Percentiles rank a stretch among this genome's conserved stretches.
Evolutionary conservation across 2,888 invertebrate genomes (phyloP).

Genomic region (Rhagophthalmus giganteus): DNA sequence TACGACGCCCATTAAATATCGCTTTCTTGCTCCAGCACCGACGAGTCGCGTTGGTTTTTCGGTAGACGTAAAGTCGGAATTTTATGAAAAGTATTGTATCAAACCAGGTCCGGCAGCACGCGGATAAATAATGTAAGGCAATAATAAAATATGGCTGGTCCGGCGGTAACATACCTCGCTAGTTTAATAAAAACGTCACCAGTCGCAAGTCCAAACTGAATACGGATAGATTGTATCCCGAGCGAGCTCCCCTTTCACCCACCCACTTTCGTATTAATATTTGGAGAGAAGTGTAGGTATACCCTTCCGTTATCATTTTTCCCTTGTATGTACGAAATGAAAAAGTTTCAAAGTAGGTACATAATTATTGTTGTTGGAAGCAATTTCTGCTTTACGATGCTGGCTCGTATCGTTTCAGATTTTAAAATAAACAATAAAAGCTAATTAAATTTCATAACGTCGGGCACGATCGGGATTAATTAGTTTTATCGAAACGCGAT

Average conservation of each 20-base stretch:
- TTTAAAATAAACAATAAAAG: no score
- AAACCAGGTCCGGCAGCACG: constrained; percentile 41
- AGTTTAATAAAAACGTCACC: constrained; percentile 52
- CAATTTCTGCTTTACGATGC: no score
- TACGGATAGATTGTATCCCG: constrained; percentile 32
- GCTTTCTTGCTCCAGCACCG: constrained; percentile 16
- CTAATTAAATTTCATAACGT: no score
- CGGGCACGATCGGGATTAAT: no score
- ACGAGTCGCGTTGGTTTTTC: constrained; percentile 1
- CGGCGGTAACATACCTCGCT: constrained; percentile 45
- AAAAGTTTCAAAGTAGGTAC: neutral
- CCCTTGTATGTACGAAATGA: neutral
- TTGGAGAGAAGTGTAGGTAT: constrained; percentile 19
- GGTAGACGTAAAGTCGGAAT: constrained; percentile 17
- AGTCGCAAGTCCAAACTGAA: constrained; percentile 37
- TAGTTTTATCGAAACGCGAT: no score
- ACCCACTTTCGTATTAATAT: constrained; percentile 32
- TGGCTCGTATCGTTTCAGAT: no score
- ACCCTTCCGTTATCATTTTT: constrained; percentile 2
- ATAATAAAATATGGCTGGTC: constrained; percentile 50
- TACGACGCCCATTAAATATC: constrained; percentile 13
- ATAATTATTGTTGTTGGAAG: no score
- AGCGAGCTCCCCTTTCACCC: constrained; percentile 15
- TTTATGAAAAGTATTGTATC: constrained; percentile 34
- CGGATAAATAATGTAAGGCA: constrained; percentile 53